Percentiles rank a stretch among this genome's conserved stretches.
These are phyloP conservation scores for Portevinia maculata DNA, from an alignment of 2,888 invertebrate species.

Conservation along the genomic window DNA sequence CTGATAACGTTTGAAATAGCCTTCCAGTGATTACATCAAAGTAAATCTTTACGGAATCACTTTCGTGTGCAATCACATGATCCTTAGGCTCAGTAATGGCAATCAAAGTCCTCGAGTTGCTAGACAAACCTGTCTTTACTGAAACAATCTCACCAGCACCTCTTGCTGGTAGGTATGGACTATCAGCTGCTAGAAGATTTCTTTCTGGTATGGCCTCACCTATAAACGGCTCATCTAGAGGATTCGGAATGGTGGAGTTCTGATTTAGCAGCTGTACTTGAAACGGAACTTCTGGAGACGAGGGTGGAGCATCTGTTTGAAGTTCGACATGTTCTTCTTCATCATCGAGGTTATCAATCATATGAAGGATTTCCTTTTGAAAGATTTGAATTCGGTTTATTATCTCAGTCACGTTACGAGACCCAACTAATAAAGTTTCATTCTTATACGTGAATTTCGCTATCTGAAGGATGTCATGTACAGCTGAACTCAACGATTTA, in stretches of 20 bases:
- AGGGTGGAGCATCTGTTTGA: constrained; percentile 29
- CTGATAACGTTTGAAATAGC: constrained; percentile 84
- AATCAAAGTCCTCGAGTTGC: constrained; percentile 77
- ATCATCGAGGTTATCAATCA: constrained; percentile 37
- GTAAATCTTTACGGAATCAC: constrained; percentile 83
- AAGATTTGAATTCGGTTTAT: constrained; percentile 76
- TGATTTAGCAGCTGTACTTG: constrained; percentile 9
- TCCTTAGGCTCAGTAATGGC: constrained; percentile 79
- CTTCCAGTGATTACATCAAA: constrained; percentile 82
- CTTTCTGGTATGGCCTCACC: constrained; percentile 63
- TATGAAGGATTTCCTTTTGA: constrained; percentile 66
- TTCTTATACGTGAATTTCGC: constrained; percentile 69
- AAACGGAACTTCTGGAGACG: constrained; percentile 29
- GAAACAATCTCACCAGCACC: constrained; percentile 79
- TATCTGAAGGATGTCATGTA: constrained; percentile 77
- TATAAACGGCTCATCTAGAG: constrained; percentile 68
- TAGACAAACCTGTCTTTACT: constrained; percentile 78
- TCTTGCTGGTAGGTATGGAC: constrained; percentile 78
- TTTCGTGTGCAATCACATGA: constrained; percentile 44
- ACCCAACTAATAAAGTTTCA: neutral
- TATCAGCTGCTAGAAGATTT: constrained; percentile 77
- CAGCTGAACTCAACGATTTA: constrained; percentile 70
- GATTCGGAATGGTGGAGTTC: constrained; percentile 22
- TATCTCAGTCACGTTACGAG: constrained; percentile 74
- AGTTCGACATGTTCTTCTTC: neutral